Conservation (phyloP, 2,797 vertebrate species). For the Florisuga fusca region DNA sequence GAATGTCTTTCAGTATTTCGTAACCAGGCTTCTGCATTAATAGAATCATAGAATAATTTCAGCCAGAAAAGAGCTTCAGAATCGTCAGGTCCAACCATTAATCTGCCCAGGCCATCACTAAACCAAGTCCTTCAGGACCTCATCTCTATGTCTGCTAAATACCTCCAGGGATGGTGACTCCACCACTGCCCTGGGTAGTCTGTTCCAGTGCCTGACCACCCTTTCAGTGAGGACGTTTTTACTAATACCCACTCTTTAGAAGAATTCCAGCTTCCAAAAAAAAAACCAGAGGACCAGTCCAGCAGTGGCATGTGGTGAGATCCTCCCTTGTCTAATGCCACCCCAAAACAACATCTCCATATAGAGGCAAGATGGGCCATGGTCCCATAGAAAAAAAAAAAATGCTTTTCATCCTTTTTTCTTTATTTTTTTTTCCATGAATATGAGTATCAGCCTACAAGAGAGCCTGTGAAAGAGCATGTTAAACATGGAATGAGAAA, state of each 20-base stretch:
- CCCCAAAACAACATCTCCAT: background rate
- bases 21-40: background rate
- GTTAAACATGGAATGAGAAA: background rate
- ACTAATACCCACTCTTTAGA: no score
- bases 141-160: no score
- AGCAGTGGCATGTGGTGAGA: background rate
- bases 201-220: no score
- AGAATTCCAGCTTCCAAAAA: background rate
- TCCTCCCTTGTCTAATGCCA: background rate
- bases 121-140: no score
- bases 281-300: accelerated
- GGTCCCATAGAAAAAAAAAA: background rate
- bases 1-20: background rate
- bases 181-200: no score
- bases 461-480: background rate
- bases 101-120: no score
- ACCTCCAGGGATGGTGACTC: no score
- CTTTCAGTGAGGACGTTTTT: no score
- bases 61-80: no score
- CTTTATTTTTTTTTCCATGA: background rate
- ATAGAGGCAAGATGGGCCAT: background rate
- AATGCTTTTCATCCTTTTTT: background rate
- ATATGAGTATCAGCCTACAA: background rate
- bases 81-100: no score
- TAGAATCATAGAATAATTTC: no score